Evolutionary conservation across 2,113 vertebrate species (phyloP).

Genomic region (Microcebus lehilahytsara): DNA sequence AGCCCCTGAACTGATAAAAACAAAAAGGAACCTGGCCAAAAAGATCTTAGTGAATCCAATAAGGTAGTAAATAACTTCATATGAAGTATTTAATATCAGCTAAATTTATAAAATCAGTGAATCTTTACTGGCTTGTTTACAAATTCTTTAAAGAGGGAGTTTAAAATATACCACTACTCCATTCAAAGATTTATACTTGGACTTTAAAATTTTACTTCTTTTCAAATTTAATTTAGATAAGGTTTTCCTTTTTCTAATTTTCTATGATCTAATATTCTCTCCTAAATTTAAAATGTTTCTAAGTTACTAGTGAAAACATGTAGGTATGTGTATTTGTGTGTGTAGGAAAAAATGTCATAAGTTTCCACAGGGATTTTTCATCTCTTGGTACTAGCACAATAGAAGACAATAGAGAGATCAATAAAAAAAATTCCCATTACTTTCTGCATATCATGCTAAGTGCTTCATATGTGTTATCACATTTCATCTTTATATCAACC

Average conservation of each 20-base stretch:
- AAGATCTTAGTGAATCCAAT: not conserved
- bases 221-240: not conserved
- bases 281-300: not conserved
- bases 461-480: not conserved
- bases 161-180: not conserved
- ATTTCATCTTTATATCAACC: not conserved
- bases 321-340: not conserved
- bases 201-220: not conserved
- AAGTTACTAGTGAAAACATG: not conserved
- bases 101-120: slow-evolving; percentile 19
- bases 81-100: not conserved
- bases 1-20: not conserved
- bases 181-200: not conserved
- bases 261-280: not conserved
- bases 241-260: not conserved
- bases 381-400: not conserved
- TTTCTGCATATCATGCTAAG: not conserved
- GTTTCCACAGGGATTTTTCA: not conserved
- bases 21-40: not conserved
- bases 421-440: not conserved
- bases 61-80: not conserved
- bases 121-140: not conserved
- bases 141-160: not conserved
- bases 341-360: not conserved
- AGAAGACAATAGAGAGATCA: not conserved